phyloP scores from a whole-genome alignment of 2,113 vertebrate species.

The Aphelocoma coerulescens region DNA sequence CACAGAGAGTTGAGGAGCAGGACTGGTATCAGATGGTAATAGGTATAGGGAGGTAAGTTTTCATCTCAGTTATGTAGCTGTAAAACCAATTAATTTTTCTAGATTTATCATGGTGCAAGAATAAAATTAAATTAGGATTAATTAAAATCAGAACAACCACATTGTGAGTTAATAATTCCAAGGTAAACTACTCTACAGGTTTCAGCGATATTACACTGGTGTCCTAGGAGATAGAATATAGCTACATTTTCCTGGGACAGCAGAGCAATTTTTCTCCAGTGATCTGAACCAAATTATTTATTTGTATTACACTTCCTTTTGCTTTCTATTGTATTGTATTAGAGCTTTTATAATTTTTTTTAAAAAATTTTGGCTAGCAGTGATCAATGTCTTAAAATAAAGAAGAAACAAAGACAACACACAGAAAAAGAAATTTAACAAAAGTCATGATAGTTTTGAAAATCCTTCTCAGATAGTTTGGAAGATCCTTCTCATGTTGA shows the following conservation, averaged over 20 bases:
- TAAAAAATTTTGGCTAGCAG: not conserved
- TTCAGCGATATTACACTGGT: not conserved
- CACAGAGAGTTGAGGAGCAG: not conserved
- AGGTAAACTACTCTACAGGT: not conserved
- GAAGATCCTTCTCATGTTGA: slow-evolving; percentile 17
- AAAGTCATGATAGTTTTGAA: not conserved
- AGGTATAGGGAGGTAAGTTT: not conserved
- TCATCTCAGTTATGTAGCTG: not conserved
- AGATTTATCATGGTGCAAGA: not conserved
- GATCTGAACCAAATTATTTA: not conserved
- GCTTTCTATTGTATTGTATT: not conserved
- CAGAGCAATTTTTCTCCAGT: not conserved
- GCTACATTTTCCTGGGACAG: not conserved
- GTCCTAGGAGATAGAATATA: not conserved
- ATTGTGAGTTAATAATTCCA: not conserved
- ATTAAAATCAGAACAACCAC: not conserved
- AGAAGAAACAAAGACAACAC: not conserved
- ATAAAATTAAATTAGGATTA: not conserved
- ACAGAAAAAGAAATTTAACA: not conserved
- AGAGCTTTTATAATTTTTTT: not conserved
- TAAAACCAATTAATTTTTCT: not conserved
- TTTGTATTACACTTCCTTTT: not conserved
- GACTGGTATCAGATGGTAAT: not conserved
- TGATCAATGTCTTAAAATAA: not conserved
- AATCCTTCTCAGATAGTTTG: not conserved